phyloP scores from a whole-genome alignment of 2,113 vertebrate genomes.

The Cricetomys ansorgei region DNA sequence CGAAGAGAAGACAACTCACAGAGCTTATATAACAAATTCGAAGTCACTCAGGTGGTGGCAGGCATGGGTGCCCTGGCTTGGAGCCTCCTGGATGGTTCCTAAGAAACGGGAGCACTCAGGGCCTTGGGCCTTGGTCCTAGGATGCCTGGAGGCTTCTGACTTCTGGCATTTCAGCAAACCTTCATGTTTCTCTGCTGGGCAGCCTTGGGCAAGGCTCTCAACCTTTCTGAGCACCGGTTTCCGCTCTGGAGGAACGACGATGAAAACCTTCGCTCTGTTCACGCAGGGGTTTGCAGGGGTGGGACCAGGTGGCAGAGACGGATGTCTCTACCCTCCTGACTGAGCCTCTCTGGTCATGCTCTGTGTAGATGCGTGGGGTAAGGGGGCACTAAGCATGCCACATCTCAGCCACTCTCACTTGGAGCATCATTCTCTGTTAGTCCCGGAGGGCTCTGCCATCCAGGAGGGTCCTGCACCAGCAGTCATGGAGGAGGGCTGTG shows the following conservation, averaged over 20 bases:
- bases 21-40: background rate
- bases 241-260: background rate
- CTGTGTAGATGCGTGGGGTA: background rate
- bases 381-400: accelerated
- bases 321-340: too few relatives aligned
- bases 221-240: background rate
- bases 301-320: background rate
- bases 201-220: background rate
- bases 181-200: background rate
- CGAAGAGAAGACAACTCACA: background rate
- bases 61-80: background rate
- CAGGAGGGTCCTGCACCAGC: background rate
- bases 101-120: background rate
- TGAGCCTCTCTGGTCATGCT: background rate
- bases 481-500: too few relatives aligned
- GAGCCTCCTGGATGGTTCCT: background rate
- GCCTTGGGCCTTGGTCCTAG: background rate
- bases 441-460: background rate
- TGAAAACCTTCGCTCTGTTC: background rate
- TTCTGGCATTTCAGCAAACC: background rate
- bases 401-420: background rate
- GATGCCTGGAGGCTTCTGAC: background rate
- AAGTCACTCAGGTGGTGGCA: background rate
- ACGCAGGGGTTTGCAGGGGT: background rate
- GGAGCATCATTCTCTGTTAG: background rate